Conservation (phyloP, 2,113 vertebrate species). For the Stegostoma tigrinum region DNA sequence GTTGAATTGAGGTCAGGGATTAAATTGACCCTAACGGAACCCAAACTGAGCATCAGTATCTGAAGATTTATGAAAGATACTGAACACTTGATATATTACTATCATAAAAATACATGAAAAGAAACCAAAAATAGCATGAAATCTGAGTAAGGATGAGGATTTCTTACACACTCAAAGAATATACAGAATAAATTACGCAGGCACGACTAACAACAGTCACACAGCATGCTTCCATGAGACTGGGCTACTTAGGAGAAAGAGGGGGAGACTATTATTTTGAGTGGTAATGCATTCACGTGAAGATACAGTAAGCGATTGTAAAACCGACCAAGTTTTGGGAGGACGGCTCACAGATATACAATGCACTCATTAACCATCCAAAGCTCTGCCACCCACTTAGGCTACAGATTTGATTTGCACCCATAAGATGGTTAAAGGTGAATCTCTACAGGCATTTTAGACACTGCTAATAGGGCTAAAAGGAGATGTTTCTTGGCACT, state of each 20-base stretch:
- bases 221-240: neutral
- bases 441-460: neutral
- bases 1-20: no score
- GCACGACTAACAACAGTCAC: neutral
- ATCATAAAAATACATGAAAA: neutral
- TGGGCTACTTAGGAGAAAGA: neutral
- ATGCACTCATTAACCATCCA: neutral
- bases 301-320: neutral
- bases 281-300: neutral
- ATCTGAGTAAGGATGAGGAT: neutral
- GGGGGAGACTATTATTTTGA: neutral
- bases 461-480: neutral
- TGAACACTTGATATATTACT: neutral
- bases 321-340: neutral
- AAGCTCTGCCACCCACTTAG: neutral
- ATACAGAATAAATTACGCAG: neutral
- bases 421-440: neutral
- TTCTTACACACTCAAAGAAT: neutral
- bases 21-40: no score
- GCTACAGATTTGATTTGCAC: neutral
- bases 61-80: neutral
- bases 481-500: neutral
- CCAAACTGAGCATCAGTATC: neutral
- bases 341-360: neutral
- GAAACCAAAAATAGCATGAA: neutral